Base-by-base conservation (phyloP, 1,140 invertebrate species). In the Daktulosphaira vitifoliae region DNA sequence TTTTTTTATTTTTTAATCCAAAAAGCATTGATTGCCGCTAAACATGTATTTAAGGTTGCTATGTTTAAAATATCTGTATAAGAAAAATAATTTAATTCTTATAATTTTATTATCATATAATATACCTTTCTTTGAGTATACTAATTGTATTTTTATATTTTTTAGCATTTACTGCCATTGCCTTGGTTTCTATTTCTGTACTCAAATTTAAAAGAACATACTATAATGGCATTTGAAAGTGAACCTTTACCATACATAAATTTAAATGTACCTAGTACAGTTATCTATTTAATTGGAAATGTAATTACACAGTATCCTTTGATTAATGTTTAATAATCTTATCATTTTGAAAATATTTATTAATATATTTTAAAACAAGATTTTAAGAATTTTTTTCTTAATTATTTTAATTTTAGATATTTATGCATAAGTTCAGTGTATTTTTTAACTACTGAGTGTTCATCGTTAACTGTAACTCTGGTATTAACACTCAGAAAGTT, bases 401-500 rank as follows among this genome's bases (percentile, higher is more conserved):
- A 22, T 25, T 16, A 16, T 25, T 11, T 69, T 67, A n/a, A 65
- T 69, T 51, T 65, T 73, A 87, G 84, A 78, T 87, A 84, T 71
- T 72, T 96, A 49, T 99, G 96, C 73, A 96, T 98, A 65, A 86
- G 88, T 71, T 91, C 92, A 11, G 96, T 99, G 2, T 98, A 96
- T 72, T 81, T 88, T 16, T 79, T 98, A 71, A 97, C 92, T 2
- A 90, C 94, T 0, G 91, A 96, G 74, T 96, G 92, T 73, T 83
- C 89, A 8, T 96, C 95, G 0, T 74, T 99, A 13, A 95, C 92
- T 0, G 94, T 99, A 0, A 99, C 95, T 0, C 77, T 99, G 65
- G 91, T 98, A 2, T 85, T 98, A 13, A 99, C 96, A 1, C 74
- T 98, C 50, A 79, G 96, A 33, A 99, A 99, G 76, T 99, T 99